Evolutionary conservation across 1,140 invertebrate genomes (phyloP).

Genomic region (Aphelinus atriplicis): DNA sequence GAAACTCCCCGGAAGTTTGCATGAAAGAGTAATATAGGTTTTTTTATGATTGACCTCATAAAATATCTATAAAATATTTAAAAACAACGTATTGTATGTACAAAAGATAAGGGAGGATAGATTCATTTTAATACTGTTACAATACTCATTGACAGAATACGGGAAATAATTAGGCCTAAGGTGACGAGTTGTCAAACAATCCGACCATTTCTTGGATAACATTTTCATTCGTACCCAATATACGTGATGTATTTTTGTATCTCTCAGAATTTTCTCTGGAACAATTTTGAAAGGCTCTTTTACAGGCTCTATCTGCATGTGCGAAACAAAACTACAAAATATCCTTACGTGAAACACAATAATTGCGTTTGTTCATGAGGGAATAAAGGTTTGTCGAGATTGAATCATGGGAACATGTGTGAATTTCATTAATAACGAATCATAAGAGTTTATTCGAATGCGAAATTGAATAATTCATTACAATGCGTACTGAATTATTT

Average conservation of each 20-base stretch:
- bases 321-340: background rate
- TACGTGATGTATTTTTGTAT: slow-evolving; percentile 37
- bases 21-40: background rate
- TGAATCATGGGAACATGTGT: too few relatives aligned
- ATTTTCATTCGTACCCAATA: slow-evolving; percentile 16
- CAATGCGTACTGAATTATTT: slow-evolving; percentile 25
- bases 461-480: slow-evolving; percentile 2
- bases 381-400: too few relatives aligned
- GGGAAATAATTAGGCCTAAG: slow-evolving; percentile 33
- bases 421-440: too few relatives aligned
- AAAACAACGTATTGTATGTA: background rate
- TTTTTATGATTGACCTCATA: background rate
- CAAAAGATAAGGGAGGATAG: too few relatives aligned
- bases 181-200: slow-evolving; percentile 33
- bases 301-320: slow-evolving; percentile 24
- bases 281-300: slow-evolving; percentile 30
- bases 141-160: background rate
- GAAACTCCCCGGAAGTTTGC: too few relatives aligned
- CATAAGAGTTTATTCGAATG: background rate
- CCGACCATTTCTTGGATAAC: slow-evolving; percentile 37
- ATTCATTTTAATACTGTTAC: slow-evolving; percentile 14
- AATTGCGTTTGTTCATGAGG: too few relatives aligned
- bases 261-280: slow-evolving; percentile 21
- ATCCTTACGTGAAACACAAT: too few relatives aligned
- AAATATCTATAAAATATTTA: slow-evolving; percentile 1